Evolutionary conservation across 1,140 invertebrate species (phyloP), one percentile per base, ranked within the genome.

Genomic region (Anagrus nilaparvatae): DNA sequence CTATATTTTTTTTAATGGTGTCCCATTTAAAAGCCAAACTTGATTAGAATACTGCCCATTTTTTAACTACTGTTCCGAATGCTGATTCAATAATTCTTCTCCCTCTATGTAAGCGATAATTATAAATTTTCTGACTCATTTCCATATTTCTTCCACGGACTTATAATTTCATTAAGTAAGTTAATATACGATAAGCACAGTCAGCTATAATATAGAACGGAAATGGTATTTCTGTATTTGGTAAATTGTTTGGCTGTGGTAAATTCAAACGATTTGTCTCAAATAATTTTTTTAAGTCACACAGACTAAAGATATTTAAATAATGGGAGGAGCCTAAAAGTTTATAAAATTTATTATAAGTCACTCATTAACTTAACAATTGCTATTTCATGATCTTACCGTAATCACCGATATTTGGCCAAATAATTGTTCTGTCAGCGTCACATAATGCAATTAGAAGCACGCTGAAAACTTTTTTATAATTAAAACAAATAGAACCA

Each of bases 401-500:
- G 45, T 56, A 58, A 18, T 50, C 41, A 18, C 66, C 64, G 29
- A 69, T 48, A 34, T 67, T 60, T 23, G 65, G 48, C 7, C 47
- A 44, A 16, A 52, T 51, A 49, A 69, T 67, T 32, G 46, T 44
- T 46, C 59, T 64, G 41, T 64, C 49, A 20, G 58, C 51, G 55
- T 67, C 61, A 24, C 34, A 54, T 5, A 61, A 43, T 10, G 54
- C 68, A 42, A 68, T 51, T 17, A 71, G 46, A 17, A 67, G 59
- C 12, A 69, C 57, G 14, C 53, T 62, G 44, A 60, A 69, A 44
- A 49, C 61, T 17, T 55, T 44, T 46, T 72, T 71, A 45, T 71
- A 69, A 50, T 72, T 72, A 40, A 52, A 64, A 54, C 52, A 70
- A 24, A 52, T 43, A 2, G 58, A 60, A 20, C 65, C 65, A 40